Base-by-base conservation (phyloP, 2,888 invertebrate genomes). In the Coleophora flavipennella region DNA sequence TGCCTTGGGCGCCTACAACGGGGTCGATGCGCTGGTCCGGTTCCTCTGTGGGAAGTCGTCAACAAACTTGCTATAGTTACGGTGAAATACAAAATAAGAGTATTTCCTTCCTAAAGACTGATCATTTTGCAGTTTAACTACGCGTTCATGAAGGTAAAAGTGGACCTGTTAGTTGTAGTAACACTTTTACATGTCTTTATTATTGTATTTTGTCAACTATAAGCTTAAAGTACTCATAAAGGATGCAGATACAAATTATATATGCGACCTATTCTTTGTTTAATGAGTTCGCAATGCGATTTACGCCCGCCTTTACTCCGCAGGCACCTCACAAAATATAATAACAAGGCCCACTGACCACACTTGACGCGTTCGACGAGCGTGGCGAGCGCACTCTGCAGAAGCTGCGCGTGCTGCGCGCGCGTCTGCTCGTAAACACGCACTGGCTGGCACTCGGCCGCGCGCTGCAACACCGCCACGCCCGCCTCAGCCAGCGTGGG, bases 361-460 rank as follows among this genome's bases (percentile, higher is more conserved):
- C 93, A 93, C 78, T 96, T 96, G 1, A 96, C 93, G 45, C 96
- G 86, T 69, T 97, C 96, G 33, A 99, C 90, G 6, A 98, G 89
- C 57, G 95, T 96, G 9, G 93, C 94, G 29, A 99, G 83, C 13
- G 96, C 92, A 71, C 95, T 95, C 70, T 96, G 95, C 52, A 98
- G 75, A 50, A 97, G 83, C 51, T 88, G 87, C 39, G 90, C 90
- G 93, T 97, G 97, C 48, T 91, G 90, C 31, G 86, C 85, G 27
- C 87, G 85, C 7, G 91, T 88, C 62, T 92, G 90, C 38, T 87
- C 86, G 62, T 90, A 88, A 13, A 86, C 86, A 2, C 87, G 89
- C 27, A 93, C 87, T 8, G 87, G 81, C 56, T 89, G 89, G 46
- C 96, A 87, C 48, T 92, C 91, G 45, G 94, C 92, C 29, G 97